Percentiles rank a stretch among this genome's conserved stretches.
Conservation (phyloP, 1,140 invertebrate genomes). For the Eumeta japonica region DNA sequence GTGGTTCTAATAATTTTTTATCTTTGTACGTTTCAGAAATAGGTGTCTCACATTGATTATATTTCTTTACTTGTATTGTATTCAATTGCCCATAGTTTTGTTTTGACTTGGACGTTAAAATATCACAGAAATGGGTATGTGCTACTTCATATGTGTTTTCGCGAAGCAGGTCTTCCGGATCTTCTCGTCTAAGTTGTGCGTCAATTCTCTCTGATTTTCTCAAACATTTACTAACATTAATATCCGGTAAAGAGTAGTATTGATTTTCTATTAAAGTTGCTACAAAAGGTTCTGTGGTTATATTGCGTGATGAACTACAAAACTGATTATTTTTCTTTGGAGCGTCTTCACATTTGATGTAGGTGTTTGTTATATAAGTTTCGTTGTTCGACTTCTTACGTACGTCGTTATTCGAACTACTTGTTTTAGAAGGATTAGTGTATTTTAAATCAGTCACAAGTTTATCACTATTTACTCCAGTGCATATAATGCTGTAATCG, state of each 20-base stretch:
- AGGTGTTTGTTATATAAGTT: constrained; percentile 36
- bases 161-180: constrained; percentile 42
- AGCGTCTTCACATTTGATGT: constrained; percentile 33
- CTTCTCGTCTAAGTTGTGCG: constrained; percentile 60
- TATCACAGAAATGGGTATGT: constrained; percentile 39
- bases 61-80: neutral
- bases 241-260: constrained; percentile 67
- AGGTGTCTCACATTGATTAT: neutral
- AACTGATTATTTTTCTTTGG: constrained; percentile 24
- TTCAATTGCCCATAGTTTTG: constrained; percentile 47
- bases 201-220: constrained; percentile 67
- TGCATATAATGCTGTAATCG: constrained; percentile 40
- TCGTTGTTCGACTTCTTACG: constrained; percentile 26
- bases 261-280: constrained; percentile 63
- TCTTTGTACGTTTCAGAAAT: too few relatives aligned
- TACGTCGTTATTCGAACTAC: constrained; percentile 20
- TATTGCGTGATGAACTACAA: constrained; percentile 46
- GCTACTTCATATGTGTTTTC: constrained; percentile 49
- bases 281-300: constrained; percentile 54
- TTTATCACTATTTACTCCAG: constrained; percentile 41
- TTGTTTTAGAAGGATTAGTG: constrained; percentile 4
- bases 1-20: too few relatives aligned
- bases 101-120: constrained; percentile 29
- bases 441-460: constrained; percentile 43
- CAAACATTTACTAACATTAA: constrained; percentile 65